Evolutionary conservation across 1,140 invertebrate genomes (phyloP), one percentile per base, ranked within the genome.

Genomic region (Saccostrea cuccullata): DNA sequence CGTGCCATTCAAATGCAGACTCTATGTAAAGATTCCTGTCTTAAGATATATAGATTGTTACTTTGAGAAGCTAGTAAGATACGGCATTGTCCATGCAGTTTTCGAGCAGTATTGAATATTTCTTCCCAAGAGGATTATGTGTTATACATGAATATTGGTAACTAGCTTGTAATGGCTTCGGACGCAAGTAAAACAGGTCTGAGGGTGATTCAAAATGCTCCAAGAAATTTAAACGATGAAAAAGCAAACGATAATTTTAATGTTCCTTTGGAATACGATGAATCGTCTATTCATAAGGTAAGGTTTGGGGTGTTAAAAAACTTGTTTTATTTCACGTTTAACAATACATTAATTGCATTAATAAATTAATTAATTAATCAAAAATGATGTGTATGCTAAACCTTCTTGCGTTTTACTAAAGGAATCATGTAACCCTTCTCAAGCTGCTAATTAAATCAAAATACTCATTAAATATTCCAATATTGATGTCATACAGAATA

Each of bases 151-250:
- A 77, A 36, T 30, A 26, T 77, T 30, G 23, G 23, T 77, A 77
- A 36, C 70, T 77, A 36, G 70, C 36, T 77, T 20, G 70, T 77
- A 77, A 77, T 77, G 70, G 70, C 70, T 36, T 77, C 70, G 70
- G 70, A 77, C 70, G 30, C 70, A 17, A 77, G 70, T 36, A 77
- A 77, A 26, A 23, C 70, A 26, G 30, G 13, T 15, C 26, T 77
- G 70, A 77, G 70, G 26, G 70, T 77, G 26, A 26, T 77, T 30
- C 26, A 26, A 13, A 77, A 77, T 77, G 70, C 70, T 77, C 30
- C 70, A 15, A 30, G 8, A 77, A 4, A 77, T 26, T 12, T 17
- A 77, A 36, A 30, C 23, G 26, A 36, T 36, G 70, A 77, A 11
- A 77, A 77, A 12, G 11, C 15, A 12, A 77, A 77, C 11, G 70